Evolutionary conservation across 2,888 invertebrate genomes (phyloP), one percentile per base, ranked within the genome.

Genomic region (Caenorhabditis doughertyi): DNA sequence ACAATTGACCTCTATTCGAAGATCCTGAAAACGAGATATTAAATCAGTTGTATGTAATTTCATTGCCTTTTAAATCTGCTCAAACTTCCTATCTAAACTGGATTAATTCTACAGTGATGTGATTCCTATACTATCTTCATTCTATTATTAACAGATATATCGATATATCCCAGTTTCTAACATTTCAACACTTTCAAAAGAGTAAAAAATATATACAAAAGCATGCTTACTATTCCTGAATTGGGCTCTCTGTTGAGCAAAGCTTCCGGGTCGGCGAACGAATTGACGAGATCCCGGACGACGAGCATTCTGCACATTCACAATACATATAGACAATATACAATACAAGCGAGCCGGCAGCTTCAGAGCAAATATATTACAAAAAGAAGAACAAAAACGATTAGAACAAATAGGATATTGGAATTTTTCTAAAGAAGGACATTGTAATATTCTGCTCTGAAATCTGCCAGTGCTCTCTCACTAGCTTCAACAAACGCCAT

Each of bases 171-270:
- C 11, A 13, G 18, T 8, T 47, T 47, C 44, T 47, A 47, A 4
- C 11, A 8, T 4, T 13, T 13, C n/a, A 47, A 47, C n/a, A 3
- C 8, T 18, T 39, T 11, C 16, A 9, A 18, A 4, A 47, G 18
- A 47, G 7, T 18, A 18, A 18, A 47, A n/a, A 35, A 35, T 35
- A 58, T 18, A 23, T 32, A n/a, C 18, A 29, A 55, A 79, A 71
- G 64, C 79, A 56, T 79, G 71, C 79, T 79, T 79, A 79, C 79
- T 79, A 56, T 72, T 79, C 18, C 80, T 51, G 70, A 81, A 60
- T 47, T 47, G 60, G 18, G 4, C n/a, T 70, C 72, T 67, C 29
- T 53, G 64, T 47, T 64, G 62, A 16, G 35, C 27, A 18, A 60
- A 44, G 39, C 58, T 44, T 44, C 60, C 80, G 44, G 67, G 68